Base-by-base conservation (phyloP, 2,113 vertebrate genomes). In the Saguinus midas region DNA sequence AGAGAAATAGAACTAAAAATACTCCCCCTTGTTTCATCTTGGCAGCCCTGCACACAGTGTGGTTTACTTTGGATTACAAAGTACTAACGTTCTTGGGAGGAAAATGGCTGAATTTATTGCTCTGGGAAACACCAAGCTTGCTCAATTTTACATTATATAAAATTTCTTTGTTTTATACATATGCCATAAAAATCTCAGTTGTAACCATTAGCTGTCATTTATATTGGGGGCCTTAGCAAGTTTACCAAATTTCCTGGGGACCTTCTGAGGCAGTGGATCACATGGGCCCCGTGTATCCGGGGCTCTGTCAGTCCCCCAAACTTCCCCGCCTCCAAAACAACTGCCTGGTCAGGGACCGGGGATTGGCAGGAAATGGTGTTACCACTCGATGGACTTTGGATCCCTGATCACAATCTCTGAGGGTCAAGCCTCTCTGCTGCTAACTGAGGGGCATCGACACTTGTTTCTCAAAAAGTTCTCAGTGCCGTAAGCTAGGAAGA, bases 1-100 rank as follows among this genome's bases (percentile, higher is more conserved):
- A 91, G 79, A 96, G 70, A 96, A 96, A 89, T 89, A 66, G n/a
- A 83, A 66, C 93, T 80, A 90, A 87, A 92, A 95, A 64, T 50
- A 23, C 86, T 79, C 83, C 50, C 21, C 87, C 95, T 79, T 83
- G 55, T 90, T 97, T 95, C 50, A 29, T 93, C 95, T 76, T 13
- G 13, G 70, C 23, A 75, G 95, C 78, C 58, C 29, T 27, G 29
- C 35, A 23, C 29, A 68, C 6, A 94, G 27, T 5, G 10, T n/a
- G 78, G 52, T 68, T 91, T 32, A 40, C 43, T 87, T 21, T 50
- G 82, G 68, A 58, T 95, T 81, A 94, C 43, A 57, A 64, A 94
- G 55, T 61, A 87, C 32, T 75, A 35, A 90, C 66, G n/a, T 52
- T 87, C 70, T 87, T 83, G 50, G 52, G 58, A 93, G 88, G n/a